These are phyloP conservation scores for Motacilla alba DNA, from an alignment of 2,113 vertebrate species.

Conservation along the genomic window DNA sequence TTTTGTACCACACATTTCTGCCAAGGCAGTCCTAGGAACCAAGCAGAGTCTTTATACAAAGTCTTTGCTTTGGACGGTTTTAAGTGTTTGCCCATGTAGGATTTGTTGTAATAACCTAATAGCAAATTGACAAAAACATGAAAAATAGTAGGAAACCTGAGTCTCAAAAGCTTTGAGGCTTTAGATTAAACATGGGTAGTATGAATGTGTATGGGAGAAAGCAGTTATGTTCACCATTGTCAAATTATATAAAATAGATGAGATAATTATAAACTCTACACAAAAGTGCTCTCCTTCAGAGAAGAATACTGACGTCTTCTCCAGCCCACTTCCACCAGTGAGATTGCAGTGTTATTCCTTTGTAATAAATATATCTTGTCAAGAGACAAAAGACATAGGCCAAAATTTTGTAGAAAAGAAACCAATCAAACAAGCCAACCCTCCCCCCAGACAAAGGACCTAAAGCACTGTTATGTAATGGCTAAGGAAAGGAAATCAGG, in stretches of 20 bases:
- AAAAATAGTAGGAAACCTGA: background rate
- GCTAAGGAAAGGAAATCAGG: background rate
- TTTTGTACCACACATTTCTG: background rate
- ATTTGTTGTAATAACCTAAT: constrained; percentile 25
- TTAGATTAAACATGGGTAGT: constrained; percentile 14
- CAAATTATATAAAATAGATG: constrained; percentile 4
- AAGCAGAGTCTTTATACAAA: background rate
- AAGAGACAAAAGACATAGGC: background rate
- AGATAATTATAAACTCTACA: constrained; percentile 44
- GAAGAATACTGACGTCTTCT: constrained; percentile 9
- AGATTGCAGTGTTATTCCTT: background rate
- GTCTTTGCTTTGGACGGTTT: background rate
- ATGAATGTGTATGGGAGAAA: background rate
- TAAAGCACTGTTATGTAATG: background rate
- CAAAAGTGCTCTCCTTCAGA: background rate
- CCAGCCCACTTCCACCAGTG: background rate
- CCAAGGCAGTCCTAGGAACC: background rate
- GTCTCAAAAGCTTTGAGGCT: constrained; percentile 8
- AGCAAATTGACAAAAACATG: constrained; percentile 11
- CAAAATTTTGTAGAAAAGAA: background rate
- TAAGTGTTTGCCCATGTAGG: background rate
- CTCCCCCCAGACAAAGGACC: too few species aligned
- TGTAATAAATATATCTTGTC: constrained; percentile 4
- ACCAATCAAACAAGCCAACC: background rate
- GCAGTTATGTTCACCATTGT: constrained; percentile 17